phyloP scores from a whole-genome alignment of 2,888 invertebrate species.

The Cantharis flavilabris region DNA sequence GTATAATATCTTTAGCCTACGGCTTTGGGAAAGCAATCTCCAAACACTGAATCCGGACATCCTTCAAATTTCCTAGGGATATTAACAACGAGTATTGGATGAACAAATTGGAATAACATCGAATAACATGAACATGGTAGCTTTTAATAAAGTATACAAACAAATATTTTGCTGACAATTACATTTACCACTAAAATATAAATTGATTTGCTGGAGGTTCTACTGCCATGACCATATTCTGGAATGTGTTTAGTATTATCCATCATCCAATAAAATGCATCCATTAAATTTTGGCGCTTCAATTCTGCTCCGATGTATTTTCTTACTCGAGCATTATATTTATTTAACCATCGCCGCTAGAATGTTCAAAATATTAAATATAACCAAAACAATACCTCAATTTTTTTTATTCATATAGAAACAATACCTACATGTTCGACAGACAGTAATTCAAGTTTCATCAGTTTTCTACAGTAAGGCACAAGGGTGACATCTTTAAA shows the following conservation, averaged over 20 bases:
- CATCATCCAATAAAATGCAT: conserved; percentile 84
- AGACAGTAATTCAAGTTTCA: conserved; percentile 75
- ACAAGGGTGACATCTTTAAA: conserved; percentile 84
- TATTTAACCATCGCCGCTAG: conserved; percentile 79
- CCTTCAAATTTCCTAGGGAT: no score
- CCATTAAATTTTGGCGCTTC: conserved; percentile 69
- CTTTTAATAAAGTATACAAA: conserved; percentile 2
- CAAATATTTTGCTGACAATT: not conserved
- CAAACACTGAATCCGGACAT: no score
- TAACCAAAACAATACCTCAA: no score
- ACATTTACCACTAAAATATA: conserved; percentile 7
- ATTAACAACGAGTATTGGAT: not conserved
- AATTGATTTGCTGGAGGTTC: not conserved
- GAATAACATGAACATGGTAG: not conserved
- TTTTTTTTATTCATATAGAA: no score
- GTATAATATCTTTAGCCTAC: no score
- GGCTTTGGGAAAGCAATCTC: no score
- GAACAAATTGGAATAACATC: not conserved
- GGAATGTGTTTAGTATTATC: conserved; percentile 75
- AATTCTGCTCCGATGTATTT: conserved; percentile 75
- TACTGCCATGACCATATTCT: conserved; percentile 33
- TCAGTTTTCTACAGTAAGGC: conserved; percentile 85
- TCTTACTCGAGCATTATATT: conserved; percentile 76
- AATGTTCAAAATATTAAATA: conserved; percentile 36
- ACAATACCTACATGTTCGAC: conserved; percentile 72